Conservation (phyloP, 2,888 invertebrate species). For the Auanema sp. region DNA sequence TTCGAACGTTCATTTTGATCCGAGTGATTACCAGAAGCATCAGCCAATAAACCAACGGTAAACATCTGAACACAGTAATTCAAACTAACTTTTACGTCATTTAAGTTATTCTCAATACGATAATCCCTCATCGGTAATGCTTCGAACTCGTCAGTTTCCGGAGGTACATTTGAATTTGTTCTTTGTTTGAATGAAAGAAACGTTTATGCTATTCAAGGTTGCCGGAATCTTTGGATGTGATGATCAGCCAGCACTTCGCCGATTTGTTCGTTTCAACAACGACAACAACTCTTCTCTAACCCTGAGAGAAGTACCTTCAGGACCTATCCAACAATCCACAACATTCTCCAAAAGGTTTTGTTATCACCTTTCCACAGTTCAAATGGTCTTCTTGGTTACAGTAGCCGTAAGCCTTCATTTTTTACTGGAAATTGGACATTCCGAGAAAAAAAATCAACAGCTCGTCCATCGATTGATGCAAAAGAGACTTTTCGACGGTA, state of each 20-base stretch:
- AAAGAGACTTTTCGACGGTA: background rate
- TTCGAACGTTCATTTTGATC: background rate
- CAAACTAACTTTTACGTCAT: constrained; percentile 1
- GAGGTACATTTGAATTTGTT: constrained; percentile 29
- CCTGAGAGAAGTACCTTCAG: constrained; percentile 1
- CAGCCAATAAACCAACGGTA: background rate
- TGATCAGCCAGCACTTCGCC: constrained; percentile 36
- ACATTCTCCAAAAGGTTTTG: constrained; percentile 25
- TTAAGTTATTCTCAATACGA: constrained; percentile 15
- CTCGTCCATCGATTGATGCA: background rate
- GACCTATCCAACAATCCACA: constrained; percentile 8
- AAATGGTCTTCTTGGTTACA: constrained; percentile 10
- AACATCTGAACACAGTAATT: background rate
- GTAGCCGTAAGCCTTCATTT: constrained; percentile 42
- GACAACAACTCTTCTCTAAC: background rate
- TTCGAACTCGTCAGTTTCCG: constrained; percentile 44
- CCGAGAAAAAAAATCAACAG: constrained; percentile 31
- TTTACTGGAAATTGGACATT: constrained; percentile 47
- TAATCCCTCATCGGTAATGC: constrained; percentile 29
- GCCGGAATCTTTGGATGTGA: constrained; percentile 42
- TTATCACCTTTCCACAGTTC: background rate
- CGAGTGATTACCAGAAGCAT: background rate
- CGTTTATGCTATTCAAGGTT: constrained; percentile 23
- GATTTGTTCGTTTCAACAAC: constrained; percentile 35
- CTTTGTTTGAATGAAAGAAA: background rate